Evolutionary conservation across 2,797 vertebrate species (phyloP), one percentile per base, ranked within the genome.

Genomic region (Sciaenops ocellatus): DNA sequence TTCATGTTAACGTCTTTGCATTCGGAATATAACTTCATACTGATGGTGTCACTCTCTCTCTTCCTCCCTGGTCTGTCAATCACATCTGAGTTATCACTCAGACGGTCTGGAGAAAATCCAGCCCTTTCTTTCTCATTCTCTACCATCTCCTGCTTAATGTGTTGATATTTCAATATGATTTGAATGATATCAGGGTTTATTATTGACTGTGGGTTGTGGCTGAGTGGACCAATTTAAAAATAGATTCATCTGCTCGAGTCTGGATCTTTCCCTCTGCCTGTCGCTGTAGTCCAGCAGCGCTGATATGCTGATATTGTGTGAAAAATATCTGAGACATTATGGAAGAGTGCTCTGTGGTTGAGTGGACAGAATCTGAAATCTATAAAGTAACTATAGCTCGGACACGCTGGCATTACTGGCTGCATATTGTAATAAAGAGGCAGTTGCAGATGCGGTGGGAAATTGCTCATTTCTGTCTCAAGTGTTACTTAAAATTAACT

Each of bases 131-230:
- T 80, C 18, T 73, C 48, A 57, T 73, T 77, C 54, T 74, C 62
- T 41, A 38, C 56, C 0, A 38, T 42, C 52, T 66, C 56, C 50
- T 30, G 44, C 73, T 84, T 76, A 73, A 75, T 67, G 52, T 81
- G 78, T 78, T 90, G 70, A 88, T 79, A 89, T 87, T 89, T 90
- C 74, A 91, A 80, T 85, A 87, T 79, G 24, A 60, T 71, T 57
- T 75, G 68, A 90, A 91, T 89, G 88, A 92, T 85, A 86, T 85
- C 80, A 78, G 59, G 62, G 68, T 78, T 89, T 87, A 75, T 87
- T 91, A 89, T 87, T 88, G 90, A 90, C 89, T 84, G 83, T 28
- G 85, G 78, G 56, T 60, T 89, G 81, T 54, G 86, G 82, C 67
- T 81, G 83, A 90, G 75, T 70, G 78, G 74, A 84, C 74, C 24